Base-by-base conservation (phyloP, 2,888 invertebrate species). In the Punctoribates punctum region DNA sequence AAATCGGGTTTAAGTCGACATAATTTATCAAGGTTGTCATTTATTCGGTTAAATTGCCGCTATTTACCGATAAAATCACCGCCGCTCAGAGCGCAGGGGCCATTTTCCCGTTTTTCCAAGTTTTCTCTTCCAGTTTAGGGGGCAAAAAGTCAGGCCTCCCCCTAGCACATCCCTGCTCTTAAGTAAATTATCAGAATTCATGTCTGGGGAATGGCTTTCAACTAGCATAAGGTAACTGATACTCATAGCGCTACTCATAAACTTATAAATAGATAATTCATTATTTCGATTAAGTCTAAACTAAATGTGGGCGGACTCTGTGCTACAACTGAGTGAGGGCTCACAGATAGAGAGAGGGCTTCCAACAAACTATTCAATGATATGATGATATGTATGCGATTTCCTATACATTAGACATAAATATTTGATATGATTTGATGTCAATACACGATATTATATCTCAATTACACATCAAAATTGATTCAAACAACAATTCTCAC, bases 231-330 rank as follows among this genome's bases (percentile, higher is more conserved):
- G 27, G 62, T 25, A 27, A 27, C 62, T 62, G 20, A 62, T 62
- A 62, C 5, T 27, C 9, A 27, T 62, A 13, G 62, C 20, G 62
- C 54, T 20, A 54, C 54, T 54, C n/a, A 54, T 54, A 27, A 27
- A 62, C 62, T 62, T 25, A 62, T 62, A 62, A 62, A 62, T 62
- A 62, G 62, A 27, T 62, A 15, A 62, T 29, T 29, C 29, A n/a
- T 62, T 27, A 62, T 25, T 62, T 13, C 29, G 15, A 62, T 27
- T 29, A 15, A 20, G 27, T 17, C 13, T 8, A 15, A 62, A 62
- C 29, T 27, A 13, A n/a, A 62, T 62, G 62, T 62, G 29, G 62
- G 62, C 62, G 62, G 20, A 13, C 1, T 5, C 9, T 48, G 48
- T 48, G 15, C 42, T 11, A 11, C 11, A 42, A 9, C n/a, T n/a